Conservation (phyloP, 2,888 invertebrate genomes). For the Tromatobia lineatoria region DNA sequence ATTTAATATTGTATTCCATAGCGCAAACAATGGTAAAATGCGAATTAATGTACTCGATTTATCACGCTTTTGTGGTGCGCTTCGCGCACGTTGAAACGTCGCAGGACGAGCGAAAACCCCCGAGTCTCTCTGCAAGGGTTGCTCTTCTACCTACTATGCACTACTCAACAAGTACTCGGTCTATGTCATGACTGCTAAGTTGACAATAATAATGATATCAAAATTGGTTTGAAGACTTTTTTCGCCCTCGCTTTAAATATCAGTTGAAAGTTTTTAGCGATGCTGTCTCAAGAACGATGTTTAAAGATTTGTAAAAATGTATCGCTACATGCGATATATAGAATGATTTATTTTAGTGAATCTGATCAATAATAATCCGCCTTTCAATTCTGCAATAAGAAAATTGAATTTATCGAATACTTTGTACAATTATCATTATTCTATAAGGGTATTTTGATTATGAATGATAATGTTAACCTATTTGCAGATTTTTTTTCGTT, state of each 20-base stretch:
- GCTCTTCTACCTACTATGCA: conserved; percentile 57
- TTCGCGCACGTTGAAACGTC: conserved; percentile 79
- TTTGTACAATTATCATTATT: too few relatives aligned
- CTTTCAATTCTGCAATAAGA: background rate
- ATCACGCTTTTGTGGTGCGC: conserved; percentile 84
- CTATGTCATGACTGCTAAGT: conserved; percentile 43
- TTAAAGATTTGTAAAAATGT: background rate
- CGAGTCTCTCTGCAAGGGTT: conserved; percentile 60
- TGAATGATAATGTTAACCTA: too few relatives aligned
- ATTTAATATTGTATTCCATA: conserved; percentile 85
- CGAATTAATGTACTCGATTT: conserved; percentile 85
- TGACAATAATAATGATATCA: conserved; percentile 52
- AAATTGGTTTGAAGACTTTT: background rate
- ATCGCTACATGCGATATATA: background rate
- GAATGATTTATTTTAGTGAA: background rate
- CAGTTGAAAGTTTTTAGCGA: background rate
- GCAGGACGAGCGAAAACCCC: conserved; percentile 69
- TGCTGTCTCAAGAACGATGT: background rate
- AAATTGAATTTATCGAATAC: background rate
- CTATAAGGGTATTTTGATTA: too few relatives aligned
- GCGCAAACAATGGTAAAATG: conserved; percentile 85
- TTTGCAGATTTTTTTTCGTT: too few relatives aligned
- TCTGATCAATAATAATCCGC: background rate
- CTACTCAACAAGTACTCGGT: conserved; percentile 46
- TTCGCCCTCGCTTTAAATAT: background rate